phyloP scores from a whole-genome alignment of 2,888 invertebrate species.

The Odontocerum albicorne region DNA sequence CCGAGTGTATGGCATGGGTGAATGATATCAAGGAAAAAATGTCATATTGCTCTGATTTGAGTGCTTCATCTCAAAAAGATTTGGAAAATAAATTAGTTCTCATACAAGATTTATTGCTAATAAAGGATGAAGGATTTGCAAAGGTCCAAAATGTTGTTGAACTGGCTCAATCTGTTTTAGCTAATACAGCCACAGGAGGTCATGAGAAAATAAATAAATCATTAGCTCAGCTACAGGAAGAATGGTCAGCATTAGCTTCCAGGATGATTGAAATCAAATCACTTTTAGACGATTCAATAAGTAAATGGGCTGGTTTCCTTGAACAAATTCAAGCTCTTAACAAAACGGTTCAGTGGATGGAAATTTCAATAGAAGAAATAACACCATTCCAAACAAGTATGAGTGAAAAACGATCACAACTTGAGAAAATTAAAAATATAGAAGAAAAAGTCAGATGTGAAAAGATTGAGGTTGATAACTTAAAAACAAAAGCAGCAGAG shows the following conservation, averaged over 20 bases:
- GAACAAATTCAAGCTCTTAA: slow-evolving; percentile 85
- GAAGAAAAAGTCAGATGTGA: slow-evolving; percentile 90
- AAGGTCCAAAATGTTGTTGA: slow-evolving; percentile 89
- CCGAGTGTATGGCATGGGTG: slow-evolving; percentile 83
- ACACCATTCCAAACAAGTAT: slow-evolving; percentile 77
- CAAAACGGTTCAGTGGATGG: slow-evolving; percentile 79
- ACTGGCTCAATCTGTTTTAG: slow-evolving; percentile 85
- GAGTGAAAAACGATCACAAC: slow-evolving; percentile 82
- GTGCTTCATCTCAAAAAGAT: slow-evolving; percentile 81
- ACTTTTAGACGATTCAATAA: slow-evolving; percentile 83
- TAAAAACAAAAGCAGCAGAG: slow-evolving; percentile 82
- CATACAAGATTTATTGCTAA: slow-evolving; percentile 83
- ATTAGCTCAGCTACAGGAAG: slow-evolving; percentile 80
- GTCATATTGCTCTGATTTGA: slow-evolving; percentile 83
- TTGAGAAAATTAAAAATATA: slow-evolving; percentile 81
- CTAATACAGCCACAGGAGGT: slow-evolving; percentile 87
- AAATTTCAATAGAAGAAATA: slow-evolving; percentile 72
- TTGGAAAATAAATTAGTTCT: slow-evolving; percentile 81
- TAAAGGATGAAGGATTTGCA: slow-evolving; percentile 90
- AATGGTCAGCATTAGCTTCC: slow-evolving; percentile 85
- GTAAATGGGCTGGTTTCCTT: slow-evolving; percentile 87
- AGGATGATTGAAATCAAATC: slow-evolving; percentile 91
- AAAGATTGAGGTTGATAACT: slow-evolving; percentile 83
- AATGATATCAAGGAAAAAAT: slow-evolving; percentile 80
- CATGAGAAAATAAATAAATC: slow-evolving; percentile 85